Base-by-base conservation (phyloP, 30 jellyfish, hydroid and myxozoan species). In the Turritopsis rubra region DNA sequence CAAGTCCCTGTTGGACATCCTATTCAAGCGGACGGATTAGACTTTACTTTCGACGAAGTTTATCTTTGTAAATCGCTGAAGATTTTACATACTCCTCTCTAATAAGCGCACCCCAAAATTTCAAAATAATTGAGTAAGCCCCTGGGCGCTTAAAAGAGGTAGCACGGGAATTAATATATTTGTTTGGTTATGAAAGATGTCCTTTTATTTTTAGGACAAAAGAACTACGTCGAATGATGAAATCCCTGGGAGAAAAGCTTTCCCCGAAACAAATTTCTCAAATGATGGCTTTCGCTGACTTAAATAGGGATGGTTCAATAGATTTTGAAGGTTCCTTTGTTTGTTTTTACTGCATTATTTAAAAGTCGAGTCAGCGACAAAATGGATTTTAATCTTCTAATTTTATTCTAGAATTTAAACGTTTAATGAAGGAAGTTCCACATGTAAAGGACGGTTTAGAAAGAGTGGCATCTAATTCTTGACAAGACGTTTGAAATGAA, bases 241-340 rank as follows among this genome's bases (percentile, higher is more conserved):
- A 75, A 54, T 81, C 84, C 29, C 41, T 89, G 53, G 96, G 96
- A 0, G 95, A 89, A 71, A 91, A 89, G 52, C 54, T 89, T 19
- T 75, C 96, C 21, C 90, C 75, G 1, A 91, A 89, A 30, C 93
- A 89, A 65, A 53, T 89, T 52, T 54, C 74, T 23, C 83, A 84
- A 83, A 89, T 89, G 96, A 89, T 89, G 79, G 73, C 31, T 25
- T 91, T 83, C 72, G 96, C 96, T 17, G 96, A 89, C 54, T 31
- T 78, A n/a, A 89, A 89, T 77, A 91, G 94, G 30, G 96, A 89
- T 85, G 96, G 96, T 30, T 86, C 71, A 74, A 89, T 89, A 29
- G 96, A 89, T 28, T 89, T 89, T 81, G 96, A 89, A 77, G 96
- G 96, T 85, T 53, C 52, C 79, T 22, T 20, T n/a, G n/a, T n/a